Evolutionary conservation across 2,888 invertebrate genomes (phyloP).

Genomic region (Mesorhabditis sp.): DNA sequence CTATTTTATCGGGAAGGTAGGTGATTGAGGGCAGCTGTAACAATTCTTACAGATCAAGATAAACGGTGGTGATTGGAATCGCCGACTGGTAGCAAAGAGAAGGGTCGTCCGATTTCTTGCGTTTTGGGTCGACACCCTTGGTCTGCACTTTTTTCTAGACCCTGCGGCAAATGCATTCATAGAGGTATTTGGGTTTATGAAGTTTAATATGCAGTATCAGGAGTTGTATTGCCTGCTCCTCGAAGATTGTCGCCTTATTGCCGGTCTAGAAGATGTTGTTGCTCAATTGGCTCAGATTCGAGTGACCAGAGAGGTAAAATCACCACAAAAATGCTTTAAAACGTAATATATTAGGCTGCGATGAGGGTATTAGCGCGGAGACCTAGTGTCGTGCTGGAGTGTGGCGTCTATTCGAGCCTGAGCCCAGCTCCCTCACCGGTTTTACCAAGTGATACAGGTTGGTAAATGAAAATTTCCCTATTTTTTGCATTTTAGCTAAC

Average conservation of each 20-base stretch:
- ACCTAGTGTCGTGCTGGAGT: constrained; percentile 49
- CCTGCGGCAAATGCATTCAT: constrained; percentile 72
- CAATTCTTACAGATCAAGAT: constrained; percentile 7
- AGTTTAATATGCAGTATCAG: constrained; percentile 55
- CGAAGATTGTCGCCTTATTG: constrained; percentile 67
- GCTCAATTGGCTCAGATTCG: constrained; percentile 28
- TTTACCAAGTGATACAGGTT: constrained; percentile 52
- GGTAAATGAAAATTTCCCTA: constrained; percentile 10
- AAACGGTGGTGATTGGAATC: not conserved
- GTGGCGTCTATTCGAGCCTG: constrained; percentile 40
- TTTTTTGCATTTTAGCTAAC: constrained; percentile 24
- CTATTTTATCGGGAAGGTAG: constrained; percentile 45
- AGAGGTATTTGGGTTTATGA: constrained; percentile 64
- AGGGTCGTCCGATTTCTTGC: constrained; percentile 76
- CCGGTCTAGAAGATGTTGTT: constrained; percentile 50
- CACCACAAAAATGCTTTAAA: constrained; percentile 4
- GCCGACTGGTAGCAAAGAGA: constrained; percentile 60
- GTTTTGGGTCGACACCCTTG: constrained; percentile 73
- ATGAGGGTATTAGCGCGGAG: constrained; percentile 38
- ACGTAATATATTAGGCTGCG: constrained; percentile 9
- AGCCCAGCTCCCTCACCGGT: constrained; percentile 51
- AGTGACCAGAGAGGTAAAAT: constrained; percentile 21
- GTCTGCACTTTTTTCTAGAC: constrained; percentile 75
- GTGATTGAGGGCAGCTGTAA: constrained; percentile 12
- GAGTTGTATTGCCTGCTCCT: constrained; percentile 72